Evolutionary conservation across 2,888 invertebrate genomes (phyloP), one percentile per base, ranked within the genome.

Genomic region (Cheilosia grossa): DNA sequence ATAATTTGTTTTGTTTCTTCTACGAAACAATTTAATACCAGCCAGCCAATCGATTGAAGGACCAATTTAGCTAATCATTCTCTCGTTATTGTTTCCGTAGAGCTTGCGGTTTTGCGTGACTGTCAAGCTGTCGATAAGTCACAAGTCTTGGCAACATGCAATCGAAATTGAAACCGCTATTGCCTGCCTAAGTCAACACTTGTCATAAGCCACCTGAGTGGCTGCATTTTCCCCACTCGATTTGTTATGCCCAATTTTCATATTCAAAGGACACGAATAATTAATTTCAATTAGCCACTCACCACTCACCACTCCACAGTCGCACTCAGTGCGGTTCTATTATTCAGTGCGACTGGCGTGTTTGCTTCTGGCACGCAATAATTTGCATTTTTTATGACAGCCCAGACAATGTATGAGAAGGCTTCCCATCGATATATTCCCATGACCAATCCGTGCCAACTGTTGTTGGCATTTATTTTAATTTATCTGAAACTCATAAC

Each of bases 401-500:
- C 4, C 13, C 13, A 4, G 56, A 30, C 30, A 30, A 30, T 30
- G 56, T 69, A 2, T 13, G 37, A 37, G 13, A 37, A 37, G 3
- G 27, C 27, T 51, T 13, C 44, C 17, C 44, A 47, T 17, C 44
- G 44, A 17, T 42, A 19, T 19, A 6, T 42, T n/a, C 44, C 17
- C n/a, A 17, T 9, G 30, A 75, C 37, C 37, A 37, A 74, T 77
- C 40, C 53, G 42, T 47, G 21, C 53, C 53, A 40, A 70, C 63
- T 56, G 64, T 56, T 79, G 78, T 19, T n/a, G 58, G 51, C 70
- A 72, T 58, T 79, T 79, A 72, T 33, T 72, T 79, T 79, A 72
- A 79, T 79, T 79, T 79, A 79, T 79, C 72, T 79, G 79, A 70
- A 79, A 66, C 79, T 72, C 72, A 79, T 79, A 79, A 72, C 79